These are phyloP conservation scores for Synergus gifuensis DNA, from an alignment of 2,888 invertebrate genomes.

Conservation along the genomic window DNA sequence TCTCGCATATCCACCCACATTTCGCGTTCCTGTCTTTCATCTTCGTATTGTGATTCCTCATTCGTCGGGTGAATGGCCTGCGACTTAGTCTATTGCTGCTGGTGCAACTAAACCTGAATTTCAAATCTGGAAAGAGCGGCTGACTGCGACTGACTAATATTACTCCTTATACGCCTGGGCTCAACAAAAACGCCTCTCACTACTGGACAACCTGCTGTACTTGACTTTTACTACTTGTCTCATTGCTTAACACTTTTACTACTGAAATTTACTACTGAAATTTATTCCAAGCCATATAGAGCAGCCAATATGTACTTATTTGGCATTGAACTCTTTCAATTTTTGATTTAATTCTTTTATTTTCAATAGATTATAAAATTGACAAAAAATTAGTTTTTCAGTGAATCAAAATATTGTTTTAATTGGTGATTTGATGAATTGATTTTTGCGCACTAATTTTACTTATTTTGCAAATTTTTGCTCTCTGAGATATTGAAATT, in stretches of 20 bases:
- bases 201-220: constrained; percentile 22
- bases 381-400: no score
- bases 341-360: not conserved
- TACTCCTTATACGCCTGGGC: constrained; percentile 15
- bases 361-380: not conserved
- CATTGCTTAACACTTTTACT: constrained; percentile 8
- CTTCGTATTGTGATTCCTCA: constrained; percentile 1
- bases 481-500: not conserved
- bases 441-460: not conserved
- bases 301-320: not conserved
- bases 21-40: not conserved
- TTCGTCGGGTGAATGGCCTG: constrained; percentile 16
- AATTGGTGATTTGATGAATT: no score
- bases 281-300: not conserved
- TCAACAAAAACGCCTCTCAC: constrained; percentile 1
- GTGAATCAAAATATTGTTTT: no score
- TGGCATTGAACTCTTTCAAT: not conserved
- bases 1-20: not conserved
- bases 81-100: not conserved
- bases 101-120: not conserved
- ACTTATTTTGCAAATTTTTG: not conserved
- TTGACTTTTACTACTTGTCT: constrained; percentile 26
- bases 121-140: constrained; percentile 34
- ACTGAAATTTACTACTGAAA: not conserved
- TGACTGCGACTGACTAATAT: constrained; percentile 22